Base-by-base conservation (phyloP, 1,140 invertebrate species). In the Hylaeus volcanicus region DNA sequence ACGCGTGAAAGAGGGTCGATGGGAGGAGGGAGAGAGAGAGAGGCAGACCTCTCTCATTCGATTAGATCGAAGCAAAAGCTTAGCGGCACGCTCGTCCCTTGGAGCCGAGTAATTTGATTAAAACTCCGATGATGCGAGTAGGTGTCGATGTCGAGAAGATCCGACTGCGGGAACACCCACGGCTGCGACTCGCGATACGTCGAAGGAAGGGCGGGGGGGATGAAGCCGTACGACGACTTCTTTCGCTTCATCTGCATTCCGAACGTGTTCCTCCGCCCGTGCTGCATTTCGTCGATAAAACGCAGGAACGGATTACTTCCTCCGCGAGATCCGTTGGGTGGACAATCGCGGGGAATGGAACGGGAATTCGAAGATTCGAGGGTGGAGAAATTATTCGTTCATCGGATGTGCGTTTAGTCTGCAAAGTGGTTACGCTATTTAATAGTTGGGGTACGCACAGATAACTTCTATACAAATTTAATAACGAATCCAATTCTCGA, bases 51-150 rank as follows among this genome's bases (percentile, higher is more conserved):
- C 72, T 83, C 74, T 87, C 69, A 88, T 86, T 87, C 86, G 86
- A 83, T 86, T 87, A 88, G 81, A 69, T 78, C 83, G 74, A 74
- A 56, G 78, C 87, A 71, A 83, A 79, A 86, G 87, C 87, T 88
- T 87, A 85, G 84, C 80, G 83, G 75, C 78, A 83, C 78, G 66
- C 74, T 75, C 72, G 55, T 77, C 73, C 72, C 75, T 53, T 73
- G 56, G 37, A 73, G 69, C 70, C 60, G 80, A 77, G 79, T 88
- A 88, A 88, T 84, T 79, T 87, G 76, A 88, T 88, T 88, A 88
- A 88, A 86, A 79, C 81, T 86, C 74, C 87, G 78, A 84, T 86
- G 76, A 79, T 55, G 83, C 72, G 82, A 60, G 73, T 80, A 86
- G 81, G 70, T 74, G 84, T 86, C 84, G 83, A 86, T 82, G 64